Evolutionary conservation across 2,888 invertebrate species (phyloP).

Genomic region (Mythimna ferrago): DNA sequence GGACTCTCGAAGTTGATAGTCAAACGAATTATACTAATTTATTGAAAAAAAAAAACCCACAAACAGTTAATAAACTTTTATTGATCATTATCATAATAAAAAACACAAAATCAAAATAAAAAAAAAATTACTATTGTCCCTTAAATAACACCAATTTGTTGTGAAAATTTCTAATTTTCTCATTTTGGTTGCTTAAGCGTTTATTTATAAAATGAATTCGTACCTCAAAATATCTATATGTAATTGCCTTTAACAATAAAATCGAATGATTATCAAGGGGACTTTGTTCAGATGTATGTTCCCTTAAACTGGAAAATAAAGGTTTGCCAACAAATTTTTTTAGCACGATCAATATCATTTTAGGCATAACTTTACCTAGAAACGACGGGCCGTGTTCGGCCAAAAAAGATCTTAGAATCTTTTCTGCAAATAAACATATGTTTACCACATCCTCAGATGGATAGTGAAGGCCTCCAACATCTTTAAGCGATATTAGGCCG

Average conservation of each 20-base stretch:
- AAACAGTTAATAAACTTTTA: too few species aligned
- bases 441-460: not conserved
- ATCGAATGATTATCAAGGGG: not conserved
- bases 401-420: not conserved
- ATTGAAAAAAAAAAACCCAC: too few species aligned
- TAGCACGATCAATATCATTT: not conserved
- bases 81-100: too few species aligned
- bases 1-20: too few species aligned
- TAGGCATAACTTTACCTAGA: not conserved
- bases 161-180: too few species aligned
- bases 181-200: not conserved
- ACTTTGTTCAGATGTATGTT: too few species aligned
- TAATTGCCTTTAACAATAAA: not conserved
- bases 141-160: too few species aligned
- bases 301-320: too few species aligned
- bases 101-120: too few species aligned
- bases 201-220: not conserved
- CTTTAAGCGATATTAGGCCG: not conserved
- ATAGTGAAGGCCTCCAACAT: conserved; percentile 16
- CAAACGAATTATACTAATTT: too few species aligned
- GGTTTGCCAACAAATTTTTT: too few species aligned
- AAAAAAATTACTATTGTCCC: too few species aligned
- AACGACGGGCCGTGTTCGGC: not conserved
- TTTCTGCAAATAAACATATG: not conserved
- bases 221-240: not conserved